Evolutionary conservation across 2,888 invertebrate genomes (phyloP), one percentile per base, ranked within the genome.

Genomic region (Drosophila helvetica): DNA sequence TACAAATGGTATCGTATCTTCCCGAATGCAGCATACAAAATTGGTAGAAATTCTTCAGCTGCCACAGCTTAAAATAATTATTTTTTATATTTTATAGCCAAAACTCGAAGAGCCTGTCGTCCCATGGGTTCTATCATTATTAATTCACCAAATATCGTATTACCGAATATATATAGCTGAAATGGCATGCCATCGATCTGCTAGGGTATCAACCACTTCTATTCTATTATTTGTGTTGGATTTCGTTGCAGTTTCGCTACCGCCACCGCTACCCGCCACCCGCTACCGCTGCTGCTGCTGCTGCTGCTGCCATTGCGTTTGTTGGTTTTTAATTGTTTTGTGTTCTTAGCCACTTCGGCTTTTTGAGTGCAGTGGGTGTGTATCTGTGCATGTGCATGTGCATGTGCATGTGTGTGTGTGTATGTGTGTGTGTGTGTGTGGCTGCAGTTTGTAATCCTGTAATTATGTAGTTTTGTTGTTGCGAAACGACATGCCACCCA

Each of bases 311-410:
- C 68, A 47, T 65, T 72, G 83, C 80, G 86, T 83, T 84, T 84
- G 82, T 86, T 85, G 79, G 83, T 78, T 85, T 38, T 85, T 85
- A 85, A 85, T 85, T 85, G 87, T 85, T 87, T 85, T 87, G 85
- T 85, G 87, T 85, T 87, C 87, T 85, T 87, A 85, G 85, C 87
- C 87, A 87, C 85, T 87, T 87, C 86, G 87, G 87, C 79, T 87
- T 85, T 83, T 85, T 79, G 80, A 82, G 85, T 79, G 74, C 74
- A 82, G 72, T 64, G 74, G 77, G 74, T 76, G 68, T 84, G 78
- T 51, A 63, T 50, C 53, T 33, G 47, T 25, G 55, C 57, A 19
- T 45, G 45, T 61, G 52, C 10, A 42, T 50, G 17, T 56, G 55
- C 61, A 17, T 53, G 52, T 52, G 52, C 47, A 56, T 60, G 75